These are phyloP conservation scores for Enteromius thamalakanensis DNA, from an alignment of 2,797 vertebrate genomes.

Conservation along the genomic window DNA sequence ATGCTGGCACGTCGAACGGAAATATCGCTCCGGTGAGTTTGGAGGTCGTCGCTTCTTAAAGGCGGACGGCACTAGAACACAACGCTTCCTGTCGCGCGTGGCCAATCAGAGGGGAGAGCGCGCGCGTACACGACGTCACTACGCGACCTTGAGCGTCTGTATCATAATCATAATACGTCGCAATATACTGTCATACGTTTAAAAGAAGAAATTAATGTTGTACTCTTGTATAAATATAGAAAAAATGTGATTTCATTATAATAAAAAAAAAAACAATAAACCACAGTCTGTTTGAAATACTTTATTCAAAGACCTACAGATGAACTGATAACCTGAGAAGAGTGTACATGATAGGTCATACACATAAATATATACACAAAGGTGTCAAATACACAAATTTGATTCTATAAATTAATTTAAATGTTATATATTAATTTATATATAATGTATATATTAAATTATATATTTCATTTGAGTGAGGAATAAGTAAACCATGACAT, in stretches of 20 bases:
- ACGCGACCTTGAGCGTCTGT: conserved; percentile 46
- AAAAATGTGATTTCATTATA: not conserved
- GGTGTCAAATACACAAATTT: too few species aligned
- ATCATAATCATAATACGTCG: too few species aligned
- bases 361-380: not conserved
- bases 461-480: too few species aligned
- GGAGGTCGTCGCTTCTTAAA: conserved; percentile 58
- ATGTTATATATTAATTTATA: too few species aligned
- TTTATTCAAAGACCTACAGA: not conserved
- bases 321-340: not conserved
- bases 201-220: not conserved
- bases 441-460: too few species aligned
- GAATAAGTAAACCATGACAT: too few species aligned
- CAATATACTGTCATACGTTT: not conserved
- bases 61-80: not conserved
- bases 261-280: not conserved
- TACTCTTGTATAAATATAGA: not conserved
- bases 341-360: not conserved
- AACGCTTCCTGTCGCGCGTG: conserved; percentile 59
- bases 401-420: not conserved
- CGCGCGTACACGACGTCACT: conserved; percentile 68
- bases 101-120: conserved; percentile 71
- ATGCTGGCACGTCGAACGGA: not conserved
- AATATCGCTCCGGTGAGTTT: not conserved
- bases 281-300: not conserved